Evolutionary conservation across 2,113 vertebrate genomes (phyloP).

Genomic region (Genyomyrus donnyi): DNA sequence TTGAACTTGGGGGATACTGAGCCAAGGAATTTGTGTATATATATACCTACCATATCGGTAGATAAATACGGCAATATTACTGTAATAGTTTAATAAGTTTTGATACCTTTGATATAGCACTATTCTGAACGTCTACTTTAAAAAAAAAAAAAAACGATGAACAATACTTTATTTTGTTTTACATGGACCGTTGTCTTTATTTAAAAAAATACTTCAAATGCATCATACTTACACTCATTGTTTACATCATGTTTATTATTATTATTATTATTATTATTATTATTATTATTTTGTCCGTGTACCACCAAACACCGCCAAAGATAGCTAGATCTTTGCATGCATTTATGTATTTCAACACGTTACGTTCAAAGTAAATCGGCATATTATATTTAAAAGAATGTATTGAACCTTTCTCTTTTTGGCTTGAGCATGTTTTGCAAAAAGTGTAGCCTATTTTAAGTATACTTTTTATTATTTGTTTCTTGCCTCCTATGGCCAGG

Average conservation of each 20-base stretch:
- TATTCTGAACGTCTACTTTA: background rate
- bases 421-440: conserved; percentile 57
- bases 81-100: conserved; percentile 31
- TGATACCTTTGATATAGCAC: conserved; percentile 25
- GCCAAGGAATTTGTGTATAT: conserved; percentile 20
- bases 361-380: conserved; percentile 47
- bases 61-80: conserved; percentile 37
- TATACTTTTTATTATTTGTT: conserved; percentile 43
- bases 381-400: conserved; percentile 66
- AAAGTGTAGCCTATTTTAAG: conserved; percentile 41
- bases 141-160: background rate
- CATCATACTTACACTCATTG: conserved; percentile 2
- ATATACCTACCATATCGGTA: conserved; percentile 29
- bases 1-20: conserved; percentile 18
- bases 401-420: conserved; percentile 52
- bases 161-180: conserved; percentile 18
- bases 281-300: conserved; percentile 28
- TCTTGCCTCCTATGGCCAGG: conserved; percentile 42
- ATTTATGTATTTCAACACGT: conserved; percentile 51
- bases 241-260: conserved; percentile 32
- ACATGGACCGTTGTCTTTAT: conserved; percentile 8
- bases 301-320: conserved; percentile 56
- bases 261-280: conserved; percentile 40
- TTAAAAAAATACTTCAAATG: background rate
- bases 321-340: conserved; percentile 61